phyloP scores from a whole-genome alignment of 2,113 vertebrate species.

The Nothocercus julius region DNA sequence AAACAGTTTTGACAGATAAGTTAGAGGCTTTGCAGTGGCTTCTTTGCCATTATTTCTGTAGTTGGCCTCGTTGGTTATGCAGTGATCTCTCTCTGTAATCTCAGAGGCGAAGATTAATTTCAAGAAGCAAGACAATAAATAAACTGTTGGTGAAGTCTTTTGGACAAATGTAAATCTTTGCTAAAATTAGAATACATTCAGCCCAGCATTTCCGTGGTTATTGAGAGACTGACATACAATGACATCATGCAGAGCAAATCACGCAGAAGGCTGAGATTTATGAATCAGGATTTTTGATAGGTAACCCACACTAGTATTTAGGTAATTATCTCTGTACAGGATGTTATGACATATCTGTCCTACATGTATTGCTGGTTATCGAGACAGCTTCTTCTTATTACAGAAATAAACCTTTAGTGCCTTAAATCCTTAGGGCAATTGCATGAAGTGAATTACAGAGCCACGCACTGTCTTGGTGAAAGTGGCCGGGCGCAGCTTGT shows the following conservation, averaged over 20 bases:
- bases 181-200: conserved; percentile 55
- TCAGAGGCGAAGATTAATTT: conserved; percentile 23
- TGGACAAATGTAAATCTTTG: conserved; percentile 27
- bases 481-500: not conserved
- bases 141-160: not conserved
- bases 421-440: not conserved
- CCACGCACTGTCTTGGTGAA: not conserved
- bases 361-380: not conserved
- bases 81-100: not conserved
- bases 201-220: not conserved
- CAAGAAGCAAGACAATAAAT: not conserved
- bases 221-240: not conserved
- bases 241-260: not conserved
- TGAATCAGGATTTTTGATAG: conserved; percentile 4
- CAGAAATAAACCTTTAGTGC: conserved; percentile 17
- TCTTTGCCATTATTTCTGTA: not conserved
- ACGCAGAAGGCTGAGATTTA: not conserved
- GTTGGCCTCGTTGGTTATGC: not conserved
- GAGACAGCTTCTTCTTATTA: not conserved
- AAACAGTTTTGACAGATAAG: not conserved
- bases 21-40: not conserved
- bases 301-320: conserved; percentile 4
- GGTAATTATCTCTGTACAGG: conserved; percentile 7
- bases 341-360: conserved; percentile 13
- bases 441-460: not conserved